Percentiles rank a stretch among this genome's conserved stretches.
These are phyloP conservation scores for Diaperis boleti DNA, from an alignment of 2,888 invertebrate genomes.

Conservation along the genomic window DNA sequence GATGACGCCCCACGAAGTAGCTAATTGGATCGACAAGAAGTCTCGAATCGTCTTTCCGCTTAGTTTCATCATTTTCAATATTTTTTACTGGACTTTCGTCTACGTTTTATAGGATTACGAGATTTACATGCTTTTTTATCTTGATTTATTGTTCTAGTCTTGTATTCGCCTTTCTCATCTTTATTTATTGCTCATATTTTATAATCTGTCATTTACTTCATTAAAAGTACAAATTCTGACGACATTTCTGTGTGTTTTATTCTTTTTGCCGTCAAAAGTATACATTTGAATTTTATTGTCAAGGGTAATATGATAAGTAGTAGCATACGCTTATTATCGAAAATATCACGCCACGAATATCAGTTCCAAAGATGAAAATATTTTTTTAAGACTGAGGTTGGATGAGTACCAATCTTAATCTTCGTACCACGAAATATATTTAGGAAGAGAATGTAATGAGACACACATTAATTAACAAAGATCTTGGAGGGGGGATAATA, in stretches of 20 bases:
- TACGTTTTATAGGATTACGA: constrained; percentile 48
- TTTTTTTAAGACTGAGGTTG: no score
- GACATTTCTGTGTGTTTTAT: no score
- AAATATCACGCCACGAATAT: not conserved
- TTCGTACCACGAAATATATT: no score
- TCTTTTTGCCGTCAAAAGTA: no score
- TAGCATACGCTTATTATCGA: not conserved
- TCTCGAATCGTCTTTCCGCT: constrained; percentile 83
- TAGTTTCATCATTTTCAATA: constrained; percentile 83
- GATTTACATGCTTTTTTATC: not conserved
- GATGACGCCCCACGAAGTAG: constrained; percentile 90
- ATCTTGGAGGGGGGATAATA: no score
- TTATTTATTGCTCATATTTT: constrained; percentile 24
- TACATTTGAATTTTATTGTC: not conserved
- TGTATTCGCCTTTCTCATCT: constrained; percentile 9
- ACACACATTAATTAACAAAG: no score
- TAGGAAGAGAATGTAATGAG: no score
- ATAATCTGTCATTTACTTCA: not conserved
- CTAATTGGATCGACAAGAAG: constrained; percentile 87
- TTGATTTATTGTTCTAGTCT: constrained; percentile 23
- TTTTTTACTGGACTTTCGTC: constrained; percentile 64
- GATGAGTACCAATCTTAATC: no score
- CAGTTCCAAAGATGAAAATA: no score
- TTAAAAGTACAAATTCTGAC: no score
- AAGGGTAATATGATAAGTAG: not conserved